Evolutionary conservation across 2,888 invertebrate species (phyloP), one percentile per base, ranked within the genome.

Genomic region (Prenolepis imparis): DNA sequence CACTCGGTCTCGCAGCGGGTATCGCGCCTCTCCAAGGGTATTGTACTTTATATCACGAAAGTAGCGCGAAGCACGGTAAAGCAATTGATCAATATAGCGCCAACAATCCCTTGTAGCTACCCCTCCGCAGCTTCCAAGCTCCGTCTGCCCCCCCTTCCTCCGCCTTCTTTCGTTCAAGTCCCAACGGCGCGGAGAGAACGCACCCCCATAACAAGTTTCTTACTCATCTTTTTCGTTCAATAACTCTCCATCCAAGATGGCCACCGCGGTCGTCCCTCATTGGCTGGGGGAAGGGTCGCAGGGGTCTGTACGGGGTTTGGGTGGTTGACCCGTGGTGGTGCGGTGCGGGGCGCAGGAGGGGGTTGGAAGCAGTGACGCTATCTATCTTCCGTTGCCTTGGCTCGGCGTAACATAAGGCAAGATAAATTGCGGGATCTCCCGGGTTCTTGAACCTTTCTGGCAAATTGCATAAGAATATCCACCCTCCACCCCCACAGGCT

Each of bases 201-300:
- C 93, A 94, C 94, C 94, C 94, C 93, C 93, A 93, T 94, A 94
- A 94, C 94, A 95, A 94, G 94, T 95, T 94, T 94, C 94, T 95
- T 95, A 94, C 95, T 95, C 95, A 95, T 95, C 95, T 95, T 95
- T 94, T 94, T 95, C 95, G 95, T 95, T 95, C 95, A 95, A 95
- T 95, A 95, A 95, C 94, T 94, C 94, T 94, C 94, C 94, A 95
- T 94, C 95, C 95, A 95, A 95, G 94, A 95, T 95, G 95, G 95
- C 95, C 94, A 95, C 94, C 94, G 92, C 94, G 93, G 94, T 94
- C 95, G 95, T 95, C 92, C 93, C 95, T 95, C 94, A 95, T 95
- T 95, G 95, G 95, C 94, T 94, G 90, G 94, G 94, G 94, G 94
- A 91, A 92, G 93, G 94, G 94, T 93, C 94, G 94, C 92, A 91